These are phyloP conservation scores for Octopus sinensis DNA, from an alignment of 1,140 invertebrate genomes.

Conservation along the genomic window DNA sequence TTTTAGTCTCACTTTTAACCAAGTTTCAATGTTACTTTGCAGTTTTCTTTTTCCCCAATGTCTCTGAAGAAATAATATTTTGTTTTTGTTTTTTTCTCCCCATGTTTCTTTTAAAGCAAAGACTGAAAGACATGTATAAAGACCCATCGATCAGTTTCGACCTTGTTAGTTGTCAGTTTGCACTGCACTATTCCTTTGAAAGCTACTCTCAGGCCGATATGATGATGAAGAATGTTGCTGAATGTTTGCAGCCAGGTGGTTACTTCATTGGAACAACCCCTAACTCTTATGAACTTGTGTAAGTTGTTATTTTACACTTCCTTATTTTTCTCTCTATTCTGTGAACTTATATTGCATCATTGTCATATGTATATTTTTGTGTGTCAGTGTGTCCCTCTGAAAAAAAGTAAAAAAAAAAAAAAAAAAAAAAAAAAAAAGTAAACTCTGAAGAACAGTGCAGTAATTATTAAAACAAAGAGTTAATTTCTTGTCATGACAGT, in stretches of 20 bases:
- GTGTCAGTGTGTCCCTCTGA: too few relatives aligned
- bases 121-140: conserved; percentile 69
- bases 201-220: conserved; percentile 82
- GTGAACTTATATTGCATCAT: too few relatives aligned
- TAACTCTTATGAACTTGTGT: conserved; percentile 87
- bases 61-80: too few relatives aligned
- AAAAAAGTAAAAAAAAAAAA: conserved; percentile 10
- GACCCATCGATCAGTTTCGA: conserved; percentile 76
- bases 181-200: conserved; percentile 92
- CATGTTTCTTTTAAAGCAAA: conserved; percentile 47
- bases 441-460: too few relatives aligned
- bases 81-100: too few relatives aligned
- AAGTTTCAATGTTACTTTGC: too few relatives aligned
- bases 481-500: too few relatives aligned
- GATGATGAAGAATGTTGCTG: conserved; percentile 89
- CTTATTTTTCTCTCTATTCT: too few relatives aligned
- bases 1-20: too few relatives aligned
- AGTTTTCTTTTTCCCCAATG: too few relatives aligned
- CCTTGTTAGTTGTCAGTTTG: conserved; percentile 94
- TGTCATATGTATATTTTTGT: too few relatives aligned
- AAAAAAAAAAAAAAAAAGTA: conserved; percentile 16
- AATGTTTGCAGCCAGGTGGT: conserved; percentile 82
- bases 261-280: conserved; percentile 96
- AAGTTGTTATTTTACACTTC: conserved; percentile 46
- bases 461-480: too few relatives aligned